Percentiles rank a stretch among this genome's conserved stretches.
These are phyloP conservation scores for Clostera curtula DNA, from an alignment of 2,888 invertebrate genomes.

Conservation along the genomic window DNA sequence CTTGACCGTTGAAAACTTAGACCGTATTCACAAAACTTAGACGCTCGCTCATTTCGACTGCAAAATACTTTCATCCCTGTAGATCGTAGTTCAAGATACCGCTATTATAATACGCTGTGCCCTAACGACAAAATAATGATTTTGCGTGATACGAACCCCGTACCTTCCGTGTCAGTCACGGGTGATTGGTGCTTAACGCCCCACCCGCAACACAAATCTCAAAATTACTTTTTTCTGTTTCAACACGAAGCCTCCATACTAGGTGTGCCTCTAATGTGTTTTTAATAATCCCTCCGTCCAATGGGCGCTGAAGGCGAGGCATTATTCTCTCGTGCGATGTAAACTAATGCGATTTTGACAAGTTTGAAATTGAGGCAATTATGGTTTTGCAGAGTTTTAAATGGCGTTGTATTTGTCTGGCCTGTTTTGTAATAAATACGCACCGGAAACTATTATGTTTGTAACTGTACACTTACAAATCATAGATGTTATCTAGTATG, in stretches of 20 bases:
- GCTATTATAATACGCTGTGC: conserved; percentile 52
- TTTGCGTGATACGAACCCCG: conserved; percentile 60
- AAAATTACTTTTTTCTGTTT: conserved; percentile 64
- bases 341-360: conserved; percentile 73
- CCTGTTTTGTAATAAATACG: conserved; percentile 26
- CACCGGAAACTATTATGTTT: conserved; percentile 43
- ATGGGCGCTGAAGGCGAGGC: conserved; percentile 60
- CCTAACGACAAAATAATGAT: conserved; percentile 73
- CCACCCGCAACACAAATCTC: conserved; percentile 53
- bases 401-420: conserved; percentile 52
- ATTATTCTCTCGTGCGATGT: conserved; percentile 49
- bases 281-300: conserved; percentile 70
- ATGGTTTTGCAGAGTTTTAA: conserved; percentile 63
- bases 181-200: conserved; percentile 55
- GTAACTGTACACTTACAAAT: conserved; percentile 6
- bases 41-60: conserved; percentile 14
- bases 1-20: too few species aligned
- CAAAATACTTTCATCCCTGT: conserved; percentile 32
- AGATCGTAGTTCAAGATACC: conserved; percentile 42
- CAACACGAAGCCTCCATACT: conserved; percentile 55
- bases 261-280: conserved; percentile 71
- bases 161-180: conserved; percentile 70
- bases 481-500: background rate
- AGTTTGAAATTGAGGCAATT: conserved; percentile 70
- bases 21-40: too few species aligned